Conservation (phyloP, 2,888 invertebrate genomes). For the Nomada ferruginata region DNA sequence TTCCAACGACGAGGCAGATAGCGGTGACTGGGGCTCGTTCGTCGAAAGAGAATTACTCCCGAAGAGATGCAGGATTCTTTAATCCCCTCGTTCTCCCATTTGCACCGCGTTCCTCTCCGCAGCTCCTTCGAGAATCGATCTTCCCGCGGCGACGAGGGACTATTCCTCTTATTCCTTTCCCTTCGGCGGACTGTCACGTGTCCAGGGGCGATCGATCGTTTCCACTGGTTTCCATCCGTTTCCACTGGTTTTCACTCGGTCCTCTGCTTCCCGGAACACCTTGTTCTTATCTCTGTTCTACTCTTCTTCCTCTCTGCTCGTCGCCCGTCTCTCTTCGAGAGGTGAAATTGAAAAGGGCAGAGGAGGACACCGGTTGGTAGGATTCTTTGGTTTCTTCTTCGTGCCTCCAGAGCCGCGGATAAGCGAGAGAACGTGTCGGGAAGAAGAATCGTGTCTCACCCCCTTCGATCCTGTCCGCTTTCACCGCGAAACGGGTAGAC, state of each 20-base stretch:
- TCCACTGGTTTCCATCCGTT: background rate
- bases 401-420: constrained; percentile 26
- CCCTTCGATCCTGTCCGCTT: constrained; percentile 8
- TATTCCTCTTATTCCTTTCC: background rate
- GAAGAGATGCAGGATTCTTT: background rate
- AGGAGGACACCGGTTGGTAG: constrained; percentile 16
- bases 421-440: constrained; percentile 24
- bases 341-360: constrained; percentile 34
- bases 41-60: background rate
- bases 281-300: constrained; percentile 1
- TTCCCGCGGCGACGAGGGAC: background rate
- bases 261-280: constrained; percentile 1
- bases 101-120: background rate
- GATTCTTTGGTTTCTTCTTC: constrained; percentile 63
- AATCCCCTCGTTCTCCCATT: background rate
- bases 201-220: constrained; percentile 2
- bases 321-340: background rate
- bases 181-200: background rate
- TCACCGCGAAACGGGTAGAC: background rate
- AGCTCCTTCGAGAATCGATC: background rate
- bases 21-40: background rate
- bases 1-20: background rate
- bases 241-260: background rate
- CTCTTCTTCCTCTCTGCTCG: no score
- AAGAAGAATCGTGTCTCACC: constrained; percentile 4